Conservation (phyloP, 2,888 invertebrate genomes). For the Druceiella hillmani region DNA sequence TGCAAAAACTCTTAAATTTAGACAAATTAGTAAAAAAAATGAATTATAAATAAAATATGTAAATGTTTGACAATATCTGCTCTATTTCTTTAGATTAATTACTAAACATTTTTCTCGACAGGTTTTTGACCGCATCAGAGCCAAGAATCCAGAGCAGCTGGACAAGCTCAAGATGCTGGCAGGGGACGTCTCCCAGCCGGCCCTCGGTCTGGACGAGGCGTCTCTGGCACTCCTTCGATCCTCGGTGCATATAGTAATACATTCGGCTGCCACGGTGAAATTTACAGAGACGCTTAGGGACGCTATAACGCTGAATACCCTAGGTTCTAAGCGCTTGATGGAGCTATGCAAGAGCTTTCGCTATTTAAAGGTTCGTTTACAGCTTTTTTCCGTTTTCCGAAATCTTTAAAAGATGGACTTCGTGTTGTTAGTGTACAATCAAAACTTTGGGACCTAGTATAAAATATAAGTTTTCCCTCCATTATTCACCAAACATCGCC, state of each 20-base stretch:
- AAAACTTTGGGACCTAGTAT: too few species aligned
- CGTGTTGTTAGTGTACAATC: background rate
- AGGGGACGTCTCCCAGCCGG: constrained; percentile 70
- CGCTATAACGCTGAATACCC: constrained; percentile 84
- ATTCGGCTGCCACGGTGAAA: constrained; percentile 92
- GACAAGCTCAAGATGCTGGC: constrained; percentile 63
- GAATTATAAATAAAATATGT: too few species aligned
- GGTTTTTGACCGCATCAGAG: constrained; percentile 66
- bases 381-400: background rate
- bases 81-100: too few species aligned
- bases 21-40: too few species aligned
- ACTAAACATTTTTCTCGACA: too few species aligned
- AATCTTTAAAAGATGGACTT: background rate
- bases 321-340: constrained; percentile 80
- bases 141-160: constrained; percentile 57
- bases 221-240: constrained; percentile 58
- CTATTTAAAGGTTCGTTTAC: constrained; percentile 55
- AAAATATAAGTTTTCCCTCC: too few species aligned
- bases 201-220: constrained; percentile 62
- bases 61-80: too few species aligned
- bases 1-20: too few species aligned
- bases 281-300: constrained; percentile 89
- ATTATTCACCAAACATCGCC: too few species aligned
- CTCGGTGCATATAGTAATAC: constrained; percentile 82
- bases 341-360: constrained; percentile 78